A percentile compares a stretch with the other conserved stretches of the same genome.
phyloP scores from a whole-genome alignment of 37 sponge, comb jelly and placozoan genomes.

The Agelas oroides region DNA sequence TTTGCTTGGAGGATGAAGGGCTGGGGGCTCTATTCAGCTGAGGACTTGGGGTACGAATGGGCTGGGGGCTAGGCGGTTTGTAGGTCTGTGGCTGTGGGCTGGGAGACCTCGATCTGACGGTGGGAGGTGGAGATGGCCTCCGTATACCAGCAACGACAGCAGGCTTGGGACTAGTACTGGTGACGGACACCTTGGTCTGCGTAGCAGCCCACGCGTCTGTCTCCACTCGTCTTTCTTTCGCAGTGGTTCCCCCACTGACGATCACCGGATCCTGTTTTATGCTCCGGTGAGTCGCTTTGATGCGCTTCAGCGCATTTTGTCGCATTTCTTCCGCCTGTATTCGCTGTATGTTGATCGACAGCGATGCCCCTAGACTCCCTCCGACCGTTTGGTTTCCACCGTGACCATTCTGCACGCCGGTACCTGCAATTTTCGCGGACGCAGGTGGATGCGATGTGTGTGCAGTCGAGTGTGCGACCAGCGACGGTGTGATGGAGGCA shows the following conservation, averaged over 20 bases:
- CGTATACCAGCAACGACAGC: background rate
- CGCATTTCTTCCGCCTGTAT: slow-evolving; percentile 58
- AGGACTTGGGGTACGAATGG: too few relatives aligned
- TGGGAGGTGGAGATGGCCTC: slow-evolving; percentile 25
- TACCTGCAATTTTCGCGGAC: background rate
- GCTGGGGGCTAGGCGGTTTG: too few relatives aligned
- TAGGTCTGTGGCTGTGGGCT: too few relatives aligned
- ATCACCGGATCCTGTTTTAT: slow-evolving; percentile 35
- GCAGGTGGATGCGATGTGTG: background rate
- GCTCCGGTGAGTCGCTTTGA: slow-evolving; percentile 56
- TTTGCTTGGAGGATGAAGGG: too few relatives aligned
- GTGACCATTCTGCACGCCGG: too few relatives aligned
- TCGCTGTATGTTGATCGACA: slow-evolving; percentile 25
- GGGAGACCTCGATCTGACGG: background rate
- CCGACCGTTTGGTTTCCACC: too few relatives aligned
- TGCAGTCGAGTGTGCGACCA: slow-evolving; percentile 4
- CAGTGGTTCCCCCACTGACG: background rate
- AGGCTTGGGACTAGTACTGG: background rate
- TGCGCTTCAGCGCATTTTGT: slow-evolving; percentile 36
- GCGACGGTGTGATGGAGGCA: slow-evolving; percentile 24
- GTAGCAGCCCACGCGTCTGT: background rate
- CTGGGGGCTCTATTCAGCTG: too few relatives aligned
- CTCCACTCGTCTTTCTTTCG: background rate
- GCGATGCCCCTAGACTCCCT: background rate
- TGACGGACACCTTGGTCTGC: slow-evolving; percentile 3